Percentiles rank a stretch among this genome's conserved stretches.
Evolutionary conservation across 2,797 vertebrate genomes (phyloP).

Genomic region (Microctenopoma lineatum): DNA sequence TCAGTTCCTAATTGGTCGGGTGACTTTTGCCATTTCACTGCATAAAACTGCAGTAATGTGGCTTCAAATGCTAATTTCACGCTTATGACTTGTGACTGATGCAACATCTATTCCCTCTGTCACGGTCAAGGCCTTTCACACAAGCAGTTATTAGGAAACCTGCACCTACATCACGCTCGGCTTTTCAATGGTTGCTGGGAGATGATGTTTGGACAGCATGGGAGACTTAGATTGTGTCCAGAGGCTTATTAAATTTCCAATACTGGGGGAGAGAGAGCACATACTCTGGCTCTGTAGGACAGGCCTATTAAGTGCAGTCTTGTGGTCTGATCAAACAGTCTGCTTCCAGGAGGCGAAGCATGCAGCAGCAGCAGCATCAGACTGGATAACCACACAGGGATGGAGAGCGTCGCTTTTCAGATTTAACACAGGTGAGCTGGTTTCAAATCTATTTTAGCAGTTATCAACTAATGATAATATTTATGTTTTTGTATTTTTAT

Average conservation of each 20-base stretch:
- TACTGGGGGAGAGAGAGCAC: constrained; percentile 11
- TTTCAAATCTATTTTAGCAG: too few relatives aligned
- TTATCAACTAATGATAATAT: too few relatives aligned
- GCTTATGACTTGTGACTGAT: too few relatives aligned
- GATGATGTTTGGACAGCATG: constrained; percentile 76
- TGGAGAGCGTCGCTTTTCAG: constrained; percentile 27
- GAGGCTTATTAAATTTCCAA: constrained; percentile 81
- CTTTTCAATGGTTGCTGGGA: constrained; percentile 72
- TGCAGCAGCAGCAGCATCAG: constrained; percentile 12
- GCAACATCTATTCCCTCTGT: not conserved
- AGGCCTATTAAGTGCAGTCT: constrained; percentile 19
- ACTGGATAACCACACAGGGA: constrained; percentile 23
- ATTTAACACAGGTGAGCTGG: constrained; percentile 54
- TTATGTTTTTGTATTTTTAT: too few relatives aligned
- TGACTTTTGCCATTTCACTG: too few relatives aligned
- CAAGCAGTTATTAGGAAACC: constrained; percentile 12
- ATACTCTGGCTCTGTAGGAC: constrained; percentile 8
- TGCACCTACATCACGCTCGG: not conserved
- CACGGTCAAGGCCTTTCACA: constrained; percentile 1
- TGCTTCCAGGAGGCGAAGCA: constrained; percentile 20
- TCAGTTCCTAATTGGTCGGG: too few relatives aligned
- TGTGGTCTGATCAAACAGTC: constrained; percentile 39
- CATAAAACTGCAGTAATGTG: too few relatives aligned
- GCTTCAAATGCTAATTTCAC: too few relatives aligned
- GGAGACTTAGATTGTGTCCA: constrained; percentile 43